Evolutionary conservation across 2,113 vertebrate species (phyloP).

Genomic region (Python bivittatus): DNA sequence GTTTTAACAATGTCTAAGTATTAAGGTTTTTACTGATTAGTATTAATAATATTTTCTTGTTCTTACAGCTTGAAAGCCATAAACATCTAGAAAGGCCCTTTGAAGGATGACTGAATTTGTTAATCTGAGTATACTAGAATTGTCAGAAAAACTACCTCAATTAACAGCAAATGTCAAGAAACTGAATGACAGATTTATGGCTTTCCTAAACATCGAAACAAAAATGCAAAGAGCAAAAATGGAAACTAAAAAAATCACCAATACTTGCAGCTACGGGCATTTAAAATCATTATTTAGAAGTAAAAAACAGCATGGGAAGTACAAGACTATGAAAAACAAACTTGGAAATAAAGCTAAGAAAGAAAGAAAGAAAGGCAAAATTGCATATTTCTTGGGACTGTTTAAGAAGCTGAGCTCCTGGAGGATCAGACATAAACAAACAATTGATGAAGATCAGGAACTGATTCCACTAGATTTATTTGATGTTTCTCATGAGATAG

Average conservation of each 20-base stretch:
- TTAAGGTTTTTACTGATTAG: constrained; percentile 2
- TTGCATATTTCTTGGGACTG: constrained; percentile 9
- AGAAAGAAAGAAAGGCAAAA: background rate
- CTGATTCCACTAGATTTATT: constrained; percentile 15
- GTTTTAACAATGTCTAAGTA: background rate
- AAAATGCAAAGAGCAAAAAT: background rate
- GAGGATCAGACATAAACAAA: background rate
- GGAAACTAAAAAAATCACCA: background rate
- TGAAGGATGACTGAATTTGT: background rate
- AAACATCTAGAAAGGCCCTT: background rate
- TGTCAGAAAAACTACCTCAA: constrained; percentile 18
- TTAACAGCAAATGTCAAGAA: constrained; percentile 10
- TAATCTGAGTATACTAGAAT: constrained; percentile 14
- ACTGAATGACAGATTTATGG: background rate
- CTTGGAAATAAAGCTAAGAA: background rate
- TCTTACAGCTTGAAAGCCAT: background rate
- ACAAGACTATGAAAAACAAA: background rate
- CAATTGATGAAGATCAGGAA: constrained; percentile 25
- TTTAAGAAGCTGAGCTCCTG: constrained; percentile 1
- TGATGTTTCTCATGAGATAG: background rate
- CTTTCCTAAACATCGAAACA: background rate
- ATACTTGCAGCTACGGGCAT: background rate
- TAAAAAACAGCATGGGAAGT: background rate
- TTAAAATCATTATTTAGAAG: constrained; percentile 17
- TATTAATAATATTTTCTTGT: constrained; percentile 6